Percentiles rank a stretch among this genome's conserved stretches.
These are phyloP conservation scores for Cryptocheilus praepositus DNA, from an alignment of 2,888 invertebrate species.

Conservation along the genomic window DNA sequence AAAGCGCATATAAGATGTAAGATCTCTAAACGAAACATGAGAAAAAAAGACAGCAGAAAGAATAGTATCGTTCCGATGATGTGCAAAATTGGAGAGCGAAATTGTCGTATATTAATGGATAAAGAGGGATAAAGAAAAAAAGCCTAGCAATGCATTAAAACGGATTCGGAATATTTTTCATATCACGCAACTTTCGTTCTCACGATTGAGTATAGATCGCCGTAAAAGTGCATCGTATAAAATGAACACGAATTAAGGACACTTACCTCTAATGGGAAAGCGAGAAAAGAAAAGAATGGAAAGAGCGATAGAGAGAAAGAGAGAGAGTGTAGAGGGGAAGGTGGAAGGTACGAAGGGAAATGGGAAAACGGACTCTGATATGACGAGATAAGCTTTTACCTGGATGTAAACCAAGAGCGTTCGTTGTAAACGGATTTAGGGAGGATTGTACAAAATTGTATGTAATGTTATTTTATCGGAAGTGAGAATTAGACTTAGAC, in stretches of 20 bases:
- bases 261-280: background rate
- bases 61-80: background rate
- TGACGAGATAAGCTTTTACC: slow-evolving; percentile 2
- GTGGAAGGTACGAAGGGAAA: too few species aligned
- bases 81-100: slow-evolving; percentile 15
- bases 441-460: slow-evolving; percentile 67
- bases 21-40: background rate
- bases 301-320: slow-evolving; percentile 8
- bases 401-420: slow-evolving; percentile 22
- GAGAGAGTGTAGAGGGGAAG: slow-evolving; percentile 21
- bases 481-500: slow-evolving; percentile 68
- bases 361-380: too few species aligned
- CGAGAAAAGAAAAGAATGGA: slow-evolving; percentile 20
- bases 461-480: slow-evolving; percentile 69
- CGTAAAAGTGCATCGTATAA: slow-evolving; percentile 2
- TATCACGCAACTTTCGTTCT: slow-evolving; percentile 27
- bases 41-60: slow-evolving; percentile 12
- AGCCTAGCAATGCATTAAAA: slow-evolving; percentile 37
- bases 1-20: too few species aligned
- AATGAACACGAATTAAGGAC: too few species aligned
- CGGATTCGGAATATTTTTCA: slow-evolving; percentile 23
- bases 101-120: slow-evolving; percentile 30
- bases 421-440: slow-evolving; percentile 47
- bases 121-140: slow-evolving; percentile 7
- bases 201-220: slow-evolving; percentile 20